Conservation (phyloP, 2,888 invertebrate species). For the Arge pagana region DNA sequence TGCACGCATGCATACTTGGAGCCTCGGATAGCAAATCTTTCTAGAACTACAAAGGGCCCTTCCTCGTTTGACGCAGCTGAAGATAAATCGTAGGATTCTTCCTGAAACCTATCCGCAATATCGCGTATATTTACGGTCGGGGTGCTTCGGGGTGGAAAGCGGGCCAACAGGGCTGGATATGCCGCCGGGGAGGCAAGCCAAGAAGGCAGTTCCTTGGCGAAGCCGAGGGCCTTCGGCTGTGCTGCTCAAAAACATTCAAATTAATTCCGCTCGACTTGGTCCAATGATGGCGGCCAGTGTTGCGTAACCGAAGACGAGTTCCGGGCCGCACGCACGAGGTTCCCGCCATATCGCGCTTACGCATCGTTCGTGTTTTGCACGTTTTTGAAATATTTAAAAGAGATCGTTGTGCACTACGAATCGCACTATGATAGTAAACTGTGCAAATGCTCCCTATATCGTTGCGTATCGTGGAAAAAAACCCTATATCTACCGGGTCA, state of each 20-base stretch:
- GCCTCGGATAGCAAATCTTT: too few species aligned
- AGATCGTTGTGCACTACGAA: too few species aligned
- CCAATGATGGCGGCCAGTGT: slow-evolving; percentile 54
- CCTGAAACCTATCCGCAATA: slow-evolving; percentile 37
- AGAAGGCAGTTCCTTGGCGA: slow-evolving; percentile 38
- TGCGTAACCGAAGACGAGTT: slow-evolving; percentile 46
- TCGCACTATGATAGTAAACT: too few species aligned
- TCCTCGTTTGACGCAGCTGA: slow-evolving; percentile 40
- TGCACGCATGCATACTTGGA: too few species aligned
- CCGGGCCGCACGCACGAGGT: not conserved
- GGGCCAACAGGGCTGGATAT: slow-evolving; percentile 30
- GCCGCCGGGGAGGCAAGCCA: slow-evolving; percentile 29
- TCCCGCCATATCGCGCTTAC: too few species aligned
- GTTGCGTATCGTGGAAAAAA: too few species aligned
- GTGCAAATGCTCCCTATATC: too few species aligned
- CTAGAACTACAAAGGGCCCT: slow-evolving; percentile 18
- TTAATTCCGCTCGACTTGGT: slow-evolving; percentile 50
- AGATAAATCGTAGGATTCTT: slow-evolving; percentile 47
- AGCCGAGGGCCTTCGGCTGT: slow-evolving; percentile 46
- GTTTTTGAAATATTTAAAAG: too few species aligned
- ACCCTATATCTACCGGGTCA: too few species aligned
- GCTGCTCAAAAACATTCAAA: slow-evolving; percentile 53
- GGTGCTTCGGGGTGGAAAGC: slow-evolving; percentile 28
- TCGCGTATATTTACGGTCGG: slow-evolving; percentile 48
- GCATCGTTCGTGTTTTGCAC: too few species aligned